Evolutionary conservation across 92 coral and sea anemone species (phyloP).

Genomic region (Metridium senile): DNA sequence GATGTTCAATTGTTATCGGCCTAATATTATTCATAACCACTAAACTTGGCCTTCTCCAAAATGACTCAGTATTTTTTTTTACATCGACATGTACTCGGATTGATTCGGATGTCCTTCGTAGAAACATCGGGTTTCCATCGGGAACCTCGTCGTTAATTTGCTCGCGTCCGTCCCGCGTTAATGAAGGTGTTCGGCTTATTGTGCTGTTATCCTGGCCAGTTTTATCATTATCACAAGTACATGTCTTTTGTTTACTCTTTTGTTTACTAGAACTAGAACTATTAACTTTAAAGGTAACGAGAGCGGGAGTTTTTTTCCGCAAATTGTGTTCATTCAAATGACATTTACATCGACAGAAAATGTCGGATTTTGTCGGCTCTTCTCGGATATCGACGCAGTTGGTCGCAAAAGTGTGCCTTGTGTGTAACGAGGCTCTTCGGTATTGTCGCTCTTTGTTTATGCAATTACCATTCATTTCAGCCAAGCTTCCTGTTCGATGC

Average conservation of each 20-base stretch:
- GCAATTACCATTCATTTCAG: neutral
- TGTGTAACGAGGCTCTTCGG: neutral
- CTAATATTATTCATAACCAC: constrained; percentile 28
- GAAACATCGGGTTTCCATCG: constrained; percentile 6
- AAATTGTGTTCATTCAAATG: neutral
- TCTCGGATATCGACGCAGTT: neutral
- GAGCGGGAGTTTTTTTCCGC: too few relatives aligned
- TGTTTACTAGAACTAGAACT: neutral
- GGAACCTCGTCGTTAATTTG: constrained; percentile 11
- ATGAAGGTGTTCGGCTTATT: neutral
- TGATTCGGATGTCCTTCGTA: constrained; percentile 42
- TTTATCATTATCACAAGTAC: neutral
- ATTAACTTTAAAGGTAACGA: neutral
- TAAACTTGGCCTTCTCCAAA: constrained; percentile 45
- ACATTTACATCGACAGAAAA: neutral
- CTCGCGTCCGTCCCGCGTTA: neutral
- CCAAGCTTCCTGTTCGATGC: constrained; percentile 1
- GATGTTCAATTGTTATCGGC: constrained; percentile 25
- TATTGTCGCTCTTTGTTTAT: neutral
- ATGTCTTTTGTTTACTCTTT: neutral
- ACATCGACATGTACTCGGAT: constrained; percentile 27
- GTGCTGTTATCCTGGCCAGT: neutral
- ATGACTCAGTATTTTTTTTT: constrained; percentile 23
- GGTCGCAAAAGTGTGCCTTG: neutral
- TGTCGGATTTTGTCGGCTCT: neutral